Conservation (phyloP, 2,888 invertebrate genomes). For the Plebejus anna region DNA sequence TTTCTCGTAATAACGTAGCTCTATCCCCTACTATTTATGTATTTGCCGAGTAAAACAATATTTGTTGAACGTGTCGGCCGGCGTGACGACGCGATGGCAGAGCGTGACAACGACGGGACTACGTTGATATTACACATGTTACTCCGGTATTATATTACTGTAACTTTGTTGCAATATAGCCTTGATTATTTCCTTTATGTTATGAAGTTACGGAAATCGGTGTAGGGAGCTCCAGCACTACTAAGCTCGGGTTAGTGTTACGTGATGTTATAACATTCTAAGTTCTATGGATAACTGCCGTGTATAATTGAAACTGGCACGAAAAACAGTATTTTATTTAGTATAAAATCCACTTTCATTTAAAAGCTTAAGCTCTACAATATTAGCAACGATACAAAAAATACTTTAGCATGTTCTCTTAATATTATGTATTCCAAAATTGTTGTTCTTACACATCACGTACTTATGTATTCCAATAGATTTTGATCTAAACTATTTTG, state of each 20-base stretch:
- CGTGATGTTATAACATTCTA: conserved; percentile 24
- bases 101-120: conserved; percentile 65
- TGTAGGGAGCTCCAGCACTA: conserved; percentile 55
- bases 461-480: conserved; percentile 1
- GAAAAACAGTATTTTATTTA: not conserved
- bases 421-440: not conserved
- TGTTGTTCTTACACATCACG: not conserved
- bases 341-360: not conserved
- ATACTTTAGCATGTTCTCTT: not conserved
- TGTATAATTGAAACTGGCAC: conserved; percentile 1
- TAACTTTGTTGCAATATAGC: conserved; percentile 69
- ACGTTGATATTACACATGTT: conserved; percentile 68
- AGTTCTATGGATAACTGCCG: not conserved
- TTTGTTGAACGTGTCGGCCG: conserved; percentile 76
- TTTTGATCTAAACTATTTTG: not conserved
- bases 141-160: conserved; percentile 61
- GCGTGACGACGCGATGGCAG: conserved; percentile 70
- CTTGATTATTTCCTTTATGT: conserved; percentile 66
- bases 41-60: conserved; percentile 74
- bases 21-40: conserved; percentile 54
- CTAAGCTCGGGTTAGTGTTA: conserved; percentile 57
- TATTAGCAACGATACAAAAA: not conserved
- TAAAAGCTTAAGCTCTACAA: not conserved
- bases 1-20: conserved; percentile 59
- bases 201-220: conserved; percentile 48